Conservation (phyloP, 1,140 invertebrate species). For the Bradysia coprophila region DNA sequence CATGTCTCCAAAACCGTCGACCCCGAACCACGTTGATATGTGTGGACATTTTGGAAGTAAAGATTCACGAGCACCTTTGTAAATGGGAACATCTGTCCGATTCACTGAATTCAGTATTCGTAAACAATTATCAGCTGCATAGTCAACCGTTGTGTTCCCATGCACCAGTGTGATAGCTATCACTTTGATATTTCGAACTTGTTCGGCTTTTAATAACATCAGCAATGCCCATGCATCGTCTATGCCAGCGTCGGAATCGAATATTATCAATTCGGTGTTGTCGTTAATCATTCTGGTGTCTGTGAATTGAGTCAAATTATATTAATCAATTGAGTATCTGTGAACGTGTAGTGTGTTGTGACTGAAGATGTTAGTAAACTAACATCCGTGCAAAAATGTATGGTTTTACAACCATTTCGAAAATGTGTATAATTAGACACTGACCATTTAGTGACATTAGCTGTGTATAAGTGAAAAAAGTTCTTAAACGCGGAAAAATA, state of each 20-base stretch:
- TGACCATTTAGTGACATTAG: too few species aligned
- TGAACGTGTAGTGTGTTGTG: too few species aligned
- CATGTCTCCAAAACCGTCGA: constrained; percentile 45
- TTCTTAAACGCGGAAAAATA: too few species aligned
- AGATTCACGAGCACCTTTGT: constrained; percentile 31
- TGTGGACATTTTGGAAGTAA: constrained; percentile 21
- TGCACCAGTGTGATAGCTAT: constrained; percentile 40
- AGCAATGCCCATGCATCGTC: constrained; percentile 45
- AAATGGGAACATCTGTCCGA: constrained; percentile 35
- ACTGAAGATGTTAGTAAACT: too few species aligned
- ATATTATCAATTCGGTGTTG: constrained; percentile 19
- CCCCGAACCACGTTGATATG: constrained; percentile 25
- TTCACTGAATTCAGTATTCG: constrained; percentile 30
- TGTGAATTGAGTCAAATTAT: too few species aligned
- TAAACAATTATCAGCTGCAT: constrained; percentile 37
- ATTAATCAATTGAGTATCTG: too few species aligned
- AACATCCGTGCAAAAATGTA: too few species aligned
- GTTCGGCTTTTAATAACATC: constrained; percentile 32
- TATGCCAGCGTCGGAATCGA: constrained; percentile 41
- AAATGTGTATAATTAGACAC: too few species aligned
- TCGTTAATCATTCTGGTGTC: too few species aligned
- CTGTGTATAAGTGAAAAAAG: too few species aligned
- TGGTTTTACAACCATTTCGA: too few species aligned
- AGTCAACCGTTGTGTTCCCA: constrained; percentile 38
- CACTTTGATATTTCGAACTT: constrained; percentile 22